Evolutionary conservation across 2,888 invertebrate genomes (phyloP), one percentile per base, ranked within the genome.

Genomic region (Coremacera marginata): DNA sequence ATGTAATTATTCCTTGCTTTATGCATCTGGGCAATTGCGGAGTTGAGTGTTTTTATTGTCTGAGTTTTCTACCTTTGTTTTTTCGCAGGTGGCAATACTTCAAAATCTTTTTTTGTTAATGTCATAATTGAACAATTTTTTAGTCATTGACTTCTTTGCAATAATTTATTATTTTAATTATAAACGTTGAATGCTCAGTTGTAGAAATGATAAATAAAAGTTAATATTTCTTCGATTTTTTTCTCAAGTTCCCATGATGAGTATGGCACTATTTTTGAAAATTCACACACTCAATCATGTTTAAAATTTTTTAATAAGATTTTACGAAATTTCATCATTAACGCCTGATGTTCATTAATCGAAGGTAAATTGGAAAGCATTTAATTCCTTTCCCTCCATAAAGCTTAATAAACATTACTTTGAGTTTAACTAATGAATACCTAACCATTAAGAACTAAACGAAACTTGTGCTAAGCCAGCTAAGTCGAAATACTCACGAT

Each of bases 1-100:
- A 75, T 78, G 65, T 67, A 78, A 78, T 78, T 78, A 77, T 71
- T 70, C 34, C 8, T 71, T 57, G 71, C 34, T 63, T 63, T 44
- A 44, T 51, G 67, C 65, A 65, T 77, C n/a, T 72, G 71, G 72
- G 76, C 44, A 72, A 76, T 74, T 72, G 65, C 16, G 27, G 65
- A 19, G 9, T 31, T 31, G 9, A 27, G 16, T 5, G 7, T 63
- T 34, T 63, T 34, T 34, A 31, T 19, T 19, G 16, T 2, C 34
- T 34, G n/a, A 1, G 16, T 37, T 4, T n/a, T 65, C 22, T 65
- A 22, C n/a, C 3, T 11, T 11, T 19, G 5, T 65, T 19, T 44
- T 22, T 37, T 37, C 19, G 44, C 44, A 25, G 25, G 19, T 60
- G 57, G 25, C 57, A 60, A 60, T 25, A 60, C 57, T 60, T 22